Evolutionary conservation across 2,113 vertebrate species (phyloP).

Genomic region (Alosa alosa): DNA sequence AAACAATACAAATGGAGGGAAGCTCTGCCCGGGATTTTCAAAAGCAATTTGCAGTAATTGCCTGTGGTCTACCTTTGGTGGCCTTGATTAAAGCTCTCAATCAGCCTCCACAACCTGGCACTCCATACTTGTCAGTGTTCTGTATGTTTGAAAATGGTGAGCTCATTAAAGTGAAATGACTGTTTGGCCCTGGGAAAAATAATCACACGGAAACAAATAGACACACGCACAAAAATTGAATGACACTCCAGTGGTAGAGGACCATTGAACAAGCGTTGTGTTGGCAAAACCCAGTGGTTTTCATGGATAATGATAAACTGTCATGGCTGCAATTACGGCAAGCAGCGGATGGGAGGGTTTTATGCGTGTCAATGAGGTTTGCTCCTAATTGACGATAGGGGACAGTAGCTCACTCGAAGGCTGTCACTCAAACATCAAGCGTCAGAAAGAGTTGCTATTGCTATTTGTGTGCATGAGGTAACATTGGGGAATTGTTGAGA

Average conservation of each 20-base stretch:
- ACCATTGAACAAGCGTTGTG: conserved; percentile 67
- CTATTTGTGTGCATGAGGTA: conserved; percentile 60
- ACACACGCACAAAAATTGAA: conserved; percentile 54
- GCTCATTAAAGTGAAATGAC: conserved; percentile 81
- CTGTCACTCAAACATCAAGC: conserved; percentile 68
- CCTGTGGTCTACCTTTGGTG: conserved; percentile 50
- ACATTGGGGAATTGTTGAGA: conserved; percentile 33
- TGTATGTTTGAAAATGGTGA: conserved; percentile 53
- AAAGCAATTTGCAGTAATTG: conserved; percentile 60
- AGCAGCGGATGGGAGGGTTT: conserved; percentile 67
- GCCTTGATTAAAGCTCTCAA: conserved; percentile 60
- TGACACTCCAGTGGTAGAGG: conserved; percentile 72
- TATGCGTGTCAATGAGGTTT: conserved; percentile 72
- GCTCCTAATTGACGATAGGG: conserved; percentile 75
- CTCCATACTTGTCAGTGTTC: conserved; percentile 48
- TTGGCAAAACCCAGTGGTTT: conserved; percentile 77
- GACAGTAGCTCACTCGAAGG: conserved; percentile 67
- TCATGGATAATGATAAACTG: conserved; percentile 83
- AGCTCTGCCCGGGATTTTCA: conserved; percentile 47
- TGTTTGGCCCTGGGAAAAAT: conserved; percentile 71
- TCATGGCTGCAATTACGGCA: conserved; percentile 78
- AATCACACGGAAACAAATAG: conserved; percentile 70
- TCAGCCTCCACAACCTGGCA: conserved; percentile 50
- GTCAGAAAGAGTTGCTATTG: conserved; percentile 68
- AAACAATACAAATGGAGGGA: conserved; percentile 33